Base-by-base conservation (phyloP, 1,140 invertebrate species). In the Telenomus remus region DNA sequence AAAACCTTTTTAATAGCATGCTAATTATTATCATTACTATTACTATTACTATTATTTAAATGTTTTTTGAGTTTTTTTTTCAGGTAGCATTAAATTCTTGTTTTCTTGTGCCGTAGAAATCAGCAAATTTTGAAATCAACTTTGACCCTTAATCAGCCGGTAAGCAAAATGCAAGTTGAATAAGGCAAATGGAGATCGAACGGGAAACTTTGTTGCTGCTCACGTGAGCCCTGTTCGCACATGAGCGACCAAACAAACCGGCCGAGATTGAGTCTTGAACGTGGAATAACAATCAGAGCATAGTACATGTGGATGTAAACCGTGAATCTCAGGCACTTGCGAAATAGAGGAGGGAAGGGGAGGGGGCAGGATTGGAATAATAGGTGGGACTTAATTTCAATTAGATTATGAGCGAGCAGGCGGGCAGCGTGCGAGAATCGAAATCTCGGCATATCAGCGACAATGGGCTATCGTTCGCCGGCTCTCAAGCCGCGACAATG, bases 401-500 rank as follows among this genome's bases (percentile, higher is more conserved):
- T 85, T 82, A 81, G 81, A 84, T 85, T 81, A 82, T 68, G 63
- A 69, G 14, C 60, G 49, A 13, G 55, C 69, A 63, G 57, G 19
- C 65, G 53, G 65, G 53, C 63, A 60, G 57, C 60, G 66, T 78
- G 70, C 69, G 73, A 64, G 75, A 77, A 81, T 78, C 64, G 66
- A 84, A 85, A 85, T 84, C 81, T 80, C 84, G 78, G 61, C 78
- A 63, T 56, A 76, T 59, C 63, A 61, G 55, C 65, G 78, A 81
- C 80, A 82, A 85, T 81, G 60, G 76, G 63, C 76, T 80, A 81
- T 81, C 78, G 78, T 66, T 79, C 70, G 53, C 49, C 66, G 80
- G 79, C 76, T 78, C 82, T 87, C 76, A 80, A 87, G 83, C 79
- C 80, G 80, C 82, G 84, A 86, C 84, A 85, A 86, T 84, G 76